Evolutionary conservation across 2,888 invertebrate genomes (phyloP).

Genomic region (Zhuqinia jingwanae): DNA sequence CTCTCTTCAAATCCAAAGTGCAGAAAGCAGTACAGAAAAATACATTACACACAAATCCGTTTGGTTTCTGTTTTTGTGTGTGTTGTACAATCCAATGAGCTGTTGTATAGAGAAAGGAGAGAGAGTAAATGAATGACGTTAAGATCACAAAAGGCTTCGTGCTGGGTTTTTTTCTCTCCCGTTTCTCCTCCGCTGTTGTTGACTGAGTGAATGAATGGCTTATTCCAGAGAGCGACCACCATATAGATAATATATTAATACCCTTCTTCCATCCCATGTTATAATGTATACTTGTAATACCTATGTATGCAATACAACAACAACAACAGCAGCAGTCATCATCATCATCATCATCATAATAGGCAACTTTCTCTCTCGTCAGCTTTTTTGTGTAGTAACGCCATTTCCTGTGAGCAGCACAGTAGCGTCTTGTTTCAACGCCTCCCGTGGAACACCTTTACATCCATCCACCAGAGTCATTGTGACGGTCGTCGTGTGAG

Average conservation of each 20-base stretch:
- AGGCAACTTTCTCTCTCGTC: not conserved
- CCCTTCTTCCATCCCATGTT: no score
- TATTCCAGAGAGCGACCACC: no score
- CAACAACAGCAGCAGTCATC: not conserved
- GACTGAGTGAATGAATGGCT: not conserved
- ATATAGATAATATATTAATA: no score
- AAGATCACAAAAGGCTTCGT: slow-evolving; percentile 49
- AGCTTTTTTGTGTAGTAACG: not conserved
- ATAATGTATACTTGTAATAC: no score
- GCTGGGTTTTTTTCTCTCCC: slow-evolving; percentile 20
- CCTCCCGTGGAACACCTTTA: not conserved
- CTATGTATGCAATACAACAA: no score
- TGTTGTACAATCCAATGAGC: no score
- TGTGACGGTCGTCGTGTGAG: not conserved
- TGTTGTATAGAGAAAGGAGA: not conserved
- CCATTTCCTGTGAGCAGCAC: not conserved
- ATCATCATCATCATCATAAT: not conserved
- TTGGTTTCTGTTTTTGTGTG: no score
- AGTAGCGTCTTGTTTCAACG: not conserved
- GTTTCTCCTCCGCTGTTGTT: not conserved
- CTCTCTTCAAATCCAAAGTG: not conserved
- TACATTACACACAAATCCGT: no score
- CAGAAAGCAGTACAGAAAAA: no score
- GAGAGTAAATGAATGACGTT: slow-evolving; percentile 4
- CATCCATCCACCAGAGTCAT: not conserved